A percentile compares a stretch with the other conserved stretches of the same genome.
These are phyloP conservation scores for Phyllostomus discolor DNA, from an alignment of 2,113 vertebrate species.

Conservation along the genomic window DNA sequence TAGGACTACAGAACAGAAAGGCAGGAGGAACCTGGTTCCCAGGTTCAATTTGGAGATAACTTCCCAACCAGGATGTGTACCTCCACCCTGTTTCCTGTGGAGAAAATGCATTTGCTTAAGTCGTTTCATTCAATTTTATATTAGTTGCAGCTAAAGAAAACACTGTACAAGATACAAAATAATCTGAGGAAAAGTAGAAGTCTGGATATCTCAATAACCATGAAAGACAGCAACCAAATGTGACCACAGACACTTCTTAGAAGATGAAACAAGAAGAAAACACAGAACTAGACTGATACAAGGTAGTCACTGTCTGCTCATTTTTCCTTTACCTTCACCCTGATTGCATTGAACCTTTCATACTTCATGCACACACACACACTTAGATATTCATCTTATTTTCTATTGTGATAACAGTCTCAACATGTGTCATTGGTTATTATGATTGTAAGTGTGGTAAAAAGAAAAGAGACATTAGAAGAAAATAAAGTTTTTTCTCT, in stretches of 20 bases:
- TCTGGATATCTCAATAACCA: background rate
- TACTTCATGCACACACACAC: background rate
- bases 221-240: background rate
- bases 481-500: background rate
- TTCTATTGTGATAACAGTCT: background rate
- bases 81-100: background rate
- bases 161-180: background rate
- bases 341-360: background rate
- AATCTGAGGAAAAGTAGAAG: background rate
- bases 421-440: background rate
- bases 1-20: background rate
- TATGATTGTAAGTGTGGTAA: background rate
- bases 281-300: background rate
- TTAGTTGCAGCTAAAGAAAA: background rate
- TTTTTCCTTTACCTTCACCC: background rate
- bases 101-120: background rate
- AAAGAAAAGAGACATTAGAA: background rate
- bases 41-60: background rate
- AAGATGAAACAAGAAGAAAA: background rate
- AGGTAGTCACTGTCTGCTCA: no score
- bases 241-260: background rate
- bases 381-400: background rate
- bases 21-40: background rate
- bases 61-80: background rate
- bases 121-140: background rate